A percentile compares a stretch with the other conserved stretches of the same genome.
These are phyloP conservation scores for Noctuana brunneofusca DNA, from an alignment of 2,888 invertebrate genomes.

Conservation along the genomic window DNA sequence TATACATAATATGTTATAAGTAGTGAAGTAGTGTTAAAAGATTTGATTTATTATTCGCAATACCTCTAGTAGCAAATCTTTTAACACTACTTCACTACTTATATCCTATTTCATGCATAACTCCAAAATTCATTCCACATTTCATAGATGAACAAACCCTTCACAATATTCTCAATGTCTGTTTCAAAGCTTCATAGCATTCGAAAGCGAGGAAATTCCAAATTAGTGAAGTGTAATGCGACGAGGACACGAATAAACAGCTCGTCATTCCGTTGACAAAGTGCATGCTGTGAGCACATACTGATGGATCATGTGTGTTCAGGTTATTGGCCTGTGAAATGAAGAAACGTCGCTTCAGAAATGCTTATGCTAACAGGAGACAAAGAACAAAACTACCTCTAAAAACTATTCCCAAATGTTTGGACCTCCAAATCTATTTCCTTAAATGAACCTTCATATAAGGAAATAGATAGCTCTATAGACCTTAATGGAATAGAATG, in stretches of 20 bases:
- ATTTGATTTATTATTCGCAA: too few relatives aligned
- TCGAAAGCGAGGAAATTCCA: slow-evolving; percentile 23
- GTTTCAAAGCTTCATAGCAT: neutral
- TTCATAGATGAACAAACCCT: neutral
- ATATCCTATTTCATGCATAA: too few relatives aligned
- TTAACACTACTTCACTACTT: too few relatives aligned
- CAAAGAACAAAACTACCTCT: too few relatives aligned
- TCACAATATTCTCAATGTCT: neutral
- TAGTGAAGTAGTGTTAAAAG: too few relatives aligned
- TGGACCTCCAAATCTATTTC: too few relatives aligned
- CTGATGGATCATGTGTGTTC: slow-evolving; percentile 26
- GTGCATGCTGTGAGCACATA: slow-evolving; percentile 33
- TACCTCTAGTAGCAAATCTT: too few relatives aligned
- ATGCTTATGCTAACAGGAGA: too few relatives aligned
- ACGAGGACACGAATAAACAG: slow-evolving; percentile 36
- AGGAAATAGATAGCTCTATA: slow-evolving; percentile 18
- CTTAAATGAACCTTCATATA: slow-evolving; percentile 2
- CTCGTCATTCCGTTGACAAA: slow-evolving; percentile 37
- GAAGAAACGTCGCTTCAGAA: neutral
- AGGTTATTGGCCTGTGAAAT: slow-evolving; percentile 25
- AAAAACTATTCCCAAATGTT: neutral
- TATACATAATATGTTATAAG: too few relatives aligned
- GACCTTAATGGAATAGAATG: slow-evolving; percentile 59
- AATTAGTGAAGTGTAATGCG: slow-evolving; percentile 34
- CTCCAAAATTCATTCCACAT: neutral